phyloP scores from a whole-genome alignment of 2,113 vertebrate species.

The Hypanus sabinus region DNA sequence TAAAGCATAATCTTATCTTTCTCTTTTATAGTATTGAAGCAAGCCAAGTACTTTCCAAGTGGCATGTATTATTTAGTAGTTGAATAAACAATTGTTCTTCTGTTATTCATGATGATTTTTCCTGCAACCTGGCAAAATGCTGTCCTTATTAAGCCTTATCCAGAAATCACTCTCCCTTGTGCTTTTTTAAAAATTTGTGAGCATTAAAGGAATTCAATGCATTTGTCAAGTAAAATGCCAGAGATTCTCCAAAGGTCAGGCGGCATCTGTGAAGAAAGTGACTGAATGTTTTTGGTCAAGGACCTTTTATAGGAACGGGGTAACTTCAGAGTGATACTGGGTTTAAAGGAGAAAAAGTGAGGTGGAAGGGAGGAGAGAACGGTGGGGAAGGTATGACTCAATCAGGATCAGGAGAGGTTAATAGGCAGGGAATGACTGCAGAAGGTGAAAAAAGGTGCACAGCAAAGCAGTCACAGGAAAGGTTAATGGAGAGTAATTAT shows the following conservation, averaged over 20 bases:
- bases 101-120: neutral
- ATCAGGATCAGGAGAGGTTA: too few species aligned
- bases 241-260: neutral
- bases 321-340: too few species aligned
- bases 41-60: neutral
- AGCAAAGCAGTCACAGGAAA: too few species aligned
- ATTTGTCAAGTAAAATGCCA: neutral
- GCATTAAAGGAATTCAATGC: too few species aligned
- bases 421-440: too few species aligned
- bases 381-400: too few species aligned
- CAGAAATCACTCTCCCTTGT: neutral
- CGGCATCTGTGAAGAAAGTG: neutral
- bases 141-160: neutral
- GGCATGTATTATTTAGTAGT: neutral
- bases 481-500: too few species aligned
- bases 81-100: neutral
- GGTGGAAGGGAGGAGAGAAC: too few species aligned
- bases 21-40: constrained; percentile 34
- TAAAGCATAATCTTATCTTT: constrained; percentile 17
- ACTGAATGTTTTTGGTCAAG: neutral
- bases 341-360: too few species aligned
- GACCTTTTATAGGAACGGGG: too few species aligned
- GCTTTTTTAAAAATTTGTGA: neutral
- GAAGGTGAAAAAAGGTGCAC: too few species aligned
- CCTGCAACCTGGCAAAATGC: neutral